Evolutionary conservation across 1,140 invertebrate species (phyloP).

Genomic region (Zaprionus kolodkinae): DNA sequence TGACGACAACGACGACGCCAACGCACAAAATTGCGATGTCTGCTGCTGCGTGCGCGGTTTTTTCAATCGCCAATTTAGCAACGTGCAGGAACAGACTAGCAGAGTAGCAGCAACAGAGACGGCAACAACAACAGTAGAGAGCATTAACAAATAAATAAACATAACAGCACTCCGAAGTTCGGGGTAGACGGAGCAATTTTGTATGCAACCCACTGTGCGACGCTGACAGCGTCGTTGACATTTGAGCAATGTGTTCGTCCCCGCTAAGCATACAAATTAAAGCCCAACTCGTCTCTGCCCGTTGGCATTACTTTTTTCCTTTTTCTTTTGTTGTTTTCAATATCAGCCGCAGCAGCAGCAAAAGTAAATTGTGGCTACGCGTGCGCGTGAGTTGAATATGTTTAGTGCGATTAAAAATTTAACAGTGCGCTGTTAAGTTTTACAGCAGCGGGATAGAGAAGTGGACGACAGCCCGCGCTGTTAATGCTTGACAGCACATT

Average conservation of each 20-base stretch:
- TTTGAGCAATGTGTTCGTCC: conserved; percentile 71
- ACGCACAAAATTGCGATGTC: conserved; percentile 44
- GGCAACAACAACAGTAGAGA: conserved; percentile 16
- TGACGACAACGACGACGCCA: conserved; percentile 19
- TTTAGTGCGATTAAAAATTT: conserved; percentile 22
- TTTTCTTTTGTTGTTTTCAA: conserved; percentile 52
- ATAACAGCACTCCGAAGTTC: conserved; percentile 66
- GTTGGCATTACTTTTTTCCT: conserved; percentile 4
- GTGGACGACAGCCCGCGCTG: neutral
- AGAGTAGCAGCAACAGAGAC: conserved; percentile 2
- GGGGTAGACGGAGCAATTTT: conserved; percentile 41
- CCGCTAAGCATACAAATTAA: conserved; percentile 70
- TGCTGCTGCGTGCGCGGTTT: conserved; percentile 38
- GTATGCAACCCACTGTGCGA: conserved; percentile 76
- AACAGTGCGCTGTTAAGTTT: conserved; percentile 38
- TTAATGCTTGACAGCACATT: conserved; percentile 4
- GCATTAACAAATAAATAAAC: conserved; percentile 72
- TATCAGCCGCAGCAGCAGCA: conserved; percentile 53
- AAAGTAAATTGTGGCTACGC: conserved; percentile 72
- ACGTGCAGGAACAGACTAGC: conserved; percentile 46
- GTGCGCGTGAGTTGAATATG: conserved; percentile 71
- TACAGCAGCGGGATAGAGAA: conserved; percentile 32
- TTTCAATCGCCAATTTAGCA: conserved; percentile 64
- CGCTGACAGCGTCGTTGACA: conserved; percentile 73
- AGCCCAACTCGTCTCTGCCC: conserved; percentile 16